Evolutionary conservation across 1,140 invertebrate genomes (phyloP), one percentile per base, ranked within the genome.

Genomic region (Drosophila ambigua): DNA sequence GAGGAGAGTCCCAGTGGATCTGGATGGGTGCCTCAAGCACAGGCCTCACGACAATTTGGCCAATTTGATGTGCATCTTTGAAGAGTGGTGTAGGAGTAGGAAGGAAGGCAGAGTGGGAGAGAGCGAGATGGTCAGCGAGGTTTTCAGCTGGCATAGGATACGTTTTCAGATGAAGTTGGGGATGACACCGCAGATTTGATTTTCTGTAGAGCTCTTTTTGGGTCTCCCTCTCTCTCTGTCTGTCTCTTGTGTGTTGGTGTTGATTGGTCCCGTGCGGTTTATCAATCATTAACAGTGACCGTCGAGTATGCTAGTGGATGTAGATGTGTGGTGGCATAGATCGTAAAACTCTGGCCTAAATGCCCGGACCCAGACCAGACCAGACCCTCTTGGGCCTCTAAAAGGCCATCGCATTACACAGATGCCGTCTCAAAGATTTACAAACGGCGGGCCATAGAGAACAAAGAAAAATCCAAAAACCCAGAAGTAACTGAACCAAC

Each of bases 181-280:
- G 61, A 75, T 75, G 72, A 75, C 72, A 50, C 44, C 72, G 72
- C 72, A 75, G 72, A 75, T 75, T 75, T 74, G 71, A 75, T 75
- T 59, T 74, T 48, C 52, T 15, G 6, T 24, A 65, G 60, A 52
- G 69, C 57, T 69, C 51, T 71, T 13, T 52, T 73, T 44, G 16
- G 67, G 31, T 26, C 31, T 7, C 15, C 53, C 51, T 46, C 49
- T 69, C n/a, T 20, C 58, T 69, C 51, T 54, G 48, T n/a, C 20
- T 49, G 46, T 48, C 54, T 76, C 35, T 39, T 31, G 31, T 31
- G n/a, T 50, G 23, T 55, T 62, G 60, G 73, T 81, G 81, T 71
- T 85, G 82, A 81, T 87, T 77, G 77, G 82, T 85, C 82, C 82
- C 81, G 74, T 68, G 81, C 79, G 82, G 81, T 81, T 87, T 85